Conservation (phyloP, 2,113 vertebrate genomes). For the Mustela lutreola region DNA sequence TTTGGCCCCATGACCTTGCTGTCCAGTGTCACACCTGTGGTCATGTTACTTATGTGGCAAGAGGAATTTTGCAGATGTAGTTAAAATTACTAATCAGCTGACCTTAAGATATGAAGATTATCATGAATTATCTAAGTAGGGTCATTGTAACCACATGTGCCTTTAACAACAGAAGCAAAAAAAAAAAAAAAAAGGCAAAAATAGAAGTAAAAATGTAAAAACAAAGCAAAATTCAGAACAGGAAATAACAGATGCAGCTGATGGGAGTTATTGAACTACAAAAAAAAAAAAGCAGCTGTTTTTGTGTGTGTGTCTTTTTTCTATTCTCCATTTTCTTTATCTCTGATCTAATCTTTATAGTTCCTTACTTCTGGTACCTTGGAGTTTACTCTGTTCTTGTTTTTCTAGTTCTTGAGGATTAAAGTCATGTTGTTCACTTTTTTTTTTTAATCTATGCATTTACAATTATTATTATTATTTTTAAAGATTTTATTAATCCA, state of each 20-base stretch:
- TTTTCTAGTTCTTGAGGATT: neutral
- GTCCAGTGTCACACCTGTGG: neutral
- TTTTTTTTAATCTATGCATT: neutral
- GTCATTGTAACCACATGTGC: neutral
- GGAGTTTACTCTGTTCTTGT: neutral
- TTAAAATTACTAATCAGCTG: neutral
- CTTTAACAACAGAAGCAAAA: neutral
- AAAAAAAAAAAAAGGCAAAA: neutral
- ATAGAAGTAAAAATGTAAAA: neutral
- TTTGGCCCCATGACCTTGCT: neutral
- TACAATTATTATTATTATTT: neutral
- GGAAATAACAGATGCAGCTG: neutral
- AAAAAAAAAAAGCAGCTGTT: neutral
- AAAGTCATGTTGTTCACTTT: neutral
- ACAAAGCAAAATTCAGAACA: neutral
- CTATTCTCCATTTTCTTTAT: neutral
- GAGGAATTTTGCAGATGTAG: neutral
- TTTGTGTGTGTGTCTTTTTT: neutral
- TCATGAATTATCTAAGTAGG: neutral
- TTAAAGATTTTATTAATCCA: no score
- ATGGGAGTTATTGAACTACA: neutral
- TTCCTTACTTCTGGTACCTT: neutral
- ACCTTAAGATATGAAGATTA: neutral
- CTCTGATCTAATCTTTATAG: neutral
- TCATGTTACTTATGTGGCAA: neutral